These are phyloP conservation scores for Aphrocallistes beatrix DNA, from an alignment of 37 sponge, comb jelly and placozoan species.

Conservation along the genomic window DNA sequence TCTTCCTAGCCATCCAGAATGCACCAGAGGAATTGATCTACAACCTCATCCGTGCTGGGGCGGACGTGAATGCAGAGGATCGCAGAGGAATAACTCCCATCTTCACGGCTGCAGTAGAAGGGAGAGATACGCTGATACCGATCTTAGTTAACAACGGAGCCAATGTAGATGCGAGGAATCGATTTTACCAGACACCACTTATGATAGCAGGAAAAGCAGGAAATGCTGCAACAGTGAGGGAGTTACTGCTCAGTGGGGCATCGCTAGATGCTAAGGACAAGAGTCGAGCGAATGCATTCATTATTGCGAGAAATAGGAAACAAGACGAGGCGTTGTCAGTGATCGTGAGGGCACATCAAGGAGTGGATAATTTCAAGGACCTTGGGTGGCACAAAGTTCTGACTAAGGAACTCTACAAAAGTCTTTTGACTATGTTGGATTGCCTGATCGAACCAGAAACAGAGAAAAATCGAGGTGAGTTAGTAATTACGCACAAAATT, in stretches of 20 bases:
- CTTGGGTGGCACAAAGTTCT: not conserved
- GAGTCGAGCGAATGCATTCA: not conserved
- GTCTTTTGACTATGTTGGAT: not conserved
- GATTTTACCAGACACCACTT: slow-evolving; percentile 11
- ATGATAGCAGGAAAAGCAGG: not conserved
- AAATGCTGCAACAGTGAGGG: not conserved
- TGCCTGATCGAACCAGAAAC: not conserved
- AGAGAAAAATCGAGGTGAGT: not conserved
- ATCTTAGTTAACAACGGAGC: slow-evolving; percentile 1
- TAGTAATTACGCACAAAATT: not conserved
- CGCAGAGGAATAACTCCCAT: not conserved
- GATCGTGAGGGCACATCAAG: not conserved
- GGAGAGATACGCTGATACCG: slow-evolving; percentile 5
- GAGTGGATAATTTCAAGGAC: not conserved
- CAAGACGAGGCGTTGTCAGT: not conserved
- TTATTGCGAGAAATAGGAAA: not conserved
- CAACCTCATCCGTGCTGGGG: not conserved
- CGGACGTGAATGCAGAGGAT: not conserved
- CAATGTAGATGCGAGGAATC: not conserved
- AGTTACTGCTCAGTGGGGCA: not conserved
- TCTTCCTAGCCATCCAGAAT: not conserved
- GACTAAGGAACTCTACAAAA: slow-evolving; percentile 7
- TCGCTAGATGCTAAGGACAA: slow-evolving; percentile 14
- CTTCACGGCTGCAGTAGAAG: not conserved
- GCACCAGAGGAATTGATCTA: not conserved